phyloP scores from a whole-genome alignment of 2,797 vertebrate genomes.

The Sebastes diaconus region DNA sequence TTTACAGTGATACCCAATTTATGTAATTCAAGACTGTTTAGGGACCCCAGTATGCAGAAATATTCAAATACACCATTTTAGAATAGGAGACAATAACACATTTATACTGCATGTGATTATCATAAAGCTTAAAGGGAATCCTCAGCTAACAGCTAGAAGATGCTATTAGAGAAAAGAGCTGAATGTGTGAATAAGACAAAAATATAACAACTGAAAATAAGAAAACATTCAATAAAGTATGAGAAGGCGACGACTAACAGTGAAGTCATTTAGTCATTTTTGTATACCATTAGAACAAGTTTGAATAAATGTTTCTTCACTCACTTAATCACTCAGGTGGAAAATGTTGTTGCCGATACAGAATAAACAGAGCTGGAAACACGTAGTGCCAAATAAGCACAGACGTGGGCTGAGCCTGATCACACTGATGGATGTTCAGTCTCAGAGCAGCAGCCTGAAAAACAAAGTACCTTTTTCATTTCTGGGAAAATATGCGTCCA shows the following conservation, averaged over 20 bases:
- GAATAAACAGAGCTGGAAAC: slow-evolving; percentile 8
- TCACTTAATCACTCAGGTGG: not conserved
- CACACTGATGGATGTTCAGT: slow-evolving; percentile 15
- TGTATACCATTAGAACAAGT: not conserved
- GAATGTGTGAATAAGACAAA: not conserved
- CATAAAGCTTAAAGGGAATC: not conserved
- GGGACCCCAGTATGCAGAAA: too few relatives aligned
- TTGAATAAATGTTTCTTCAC: not conserved
- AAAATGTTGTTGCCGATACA: not conserved
- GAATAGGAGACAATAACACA: too few relatives aligned
- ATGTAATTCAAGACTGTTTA: too few relatives aligned
- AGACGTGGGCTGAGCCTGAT: slow-evolving; percentile 12
- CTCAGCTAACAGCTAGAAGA: not conserved
- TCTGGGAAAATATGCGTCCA: not conserved
- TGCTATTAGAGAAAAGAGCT: not conserved
- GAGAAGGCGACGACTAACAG: not conserved
- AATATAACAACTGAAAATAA: not conserved
- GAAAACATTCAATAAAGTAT: not conserved
- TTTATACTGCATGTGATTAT: too few relatives aligned
- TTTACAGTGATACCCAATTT: too few relatives aligned
- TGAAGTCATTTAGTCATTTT: not conserved
- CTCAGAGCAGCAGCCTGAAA: not conserved
- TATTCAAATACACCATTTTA: too few relatives aligned
- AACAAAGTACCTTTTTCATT: slow-evolving; percentile 14
- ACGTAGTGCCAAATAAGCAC: not conserved